Conservation (phyloP, 2,888 invertebrate species). For the Cetonia aurata region DNA sequence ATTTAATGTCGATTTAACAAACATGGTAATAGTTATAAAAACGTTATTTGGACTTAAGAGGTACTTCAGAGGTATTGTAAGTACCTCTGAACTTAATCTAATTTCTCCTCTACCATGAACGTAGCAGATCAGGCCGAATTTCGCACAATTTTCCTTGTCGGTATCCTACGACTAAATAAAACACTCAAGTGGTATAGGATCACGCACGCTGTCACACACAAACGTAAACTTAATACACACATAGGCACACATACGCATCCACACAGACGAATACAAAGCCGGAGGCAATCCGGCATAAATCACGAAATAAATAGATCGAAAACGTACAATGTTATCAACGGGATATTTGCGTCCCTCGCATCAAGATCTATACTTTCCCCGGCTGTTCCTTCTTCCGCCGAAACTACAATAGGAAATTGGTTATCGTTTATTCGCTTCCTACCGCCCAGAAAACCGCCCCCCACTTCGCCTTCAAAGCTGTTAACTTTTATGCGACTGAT, state of each 20-base stretch:
- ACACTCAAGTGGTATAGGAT: conserved; percentile 11
- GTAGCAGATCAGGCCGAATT: background rate
- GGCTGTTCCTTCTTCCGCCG: conserved; percentile 47
- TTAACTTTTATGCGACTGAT: conserved; percentile 44
- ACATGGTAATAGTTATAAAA: too few species aligned
- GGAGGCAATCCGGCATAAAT: conserved; percentile 43
- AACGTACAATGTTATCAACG: conserved; percentile 49
- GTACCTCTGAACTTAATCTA: too few species aligned
- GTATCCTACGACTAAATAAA: conserved; percentile 17
- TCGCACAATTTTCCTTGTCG: background rate
- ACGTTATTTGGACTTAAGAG: too few species aligned
- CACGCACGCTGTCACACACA: conserved; percentile 10
- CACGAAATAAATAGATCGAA: conserved; percentile 48
- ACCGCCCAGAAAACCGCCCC: conserved; percentile 22
- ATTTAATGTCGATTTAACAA: too few species aligned
- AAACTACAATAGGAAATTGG: conserved; percentile 51
- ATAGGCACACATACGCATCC: conserved; percentile 8
- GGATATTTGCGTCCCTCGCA: conserved; percentile 48
- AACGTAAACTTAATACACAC: conserved; percentile 2
- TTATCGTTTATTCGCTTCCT: conserved; percentile 50
- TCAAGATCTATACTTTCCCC: conserved; percentile 50
- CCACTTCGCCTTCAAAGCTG: conserved; percentile 15
- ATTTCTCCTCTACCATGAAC: too few species aligned
- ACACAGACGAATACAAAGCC: conserved; percentile 14
- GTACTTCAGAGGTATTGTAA: too few species aligned